phyloP scores from a whole-genome alignment of 2,888 invertebrate genomes.

The Xylocampa areola region DNA sequence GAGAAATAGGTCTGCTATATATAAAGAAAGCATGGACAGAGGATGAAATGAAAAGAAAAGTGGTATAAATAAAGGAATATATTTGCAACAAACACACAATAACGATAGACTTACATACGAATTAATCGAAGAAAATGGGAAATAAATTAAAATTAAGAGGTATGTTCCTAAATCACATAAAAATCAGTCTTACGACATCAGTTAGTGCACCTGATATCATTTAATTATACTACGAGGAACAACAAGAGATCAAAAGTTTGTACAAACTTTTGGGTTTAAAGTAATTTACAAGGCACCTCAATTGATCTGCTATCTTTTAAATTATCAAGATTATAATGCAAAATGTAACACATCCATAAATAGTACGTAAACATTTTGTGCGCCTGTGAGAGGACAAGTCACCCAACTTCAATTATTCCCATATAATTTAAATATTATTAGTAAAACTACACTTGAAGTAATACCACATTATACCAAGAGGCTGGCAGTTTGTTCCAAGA shows the following conservation, averaged over 20 bases:
- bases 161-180: constrained; percentile 76
- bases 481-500: constrained; percentile 13
- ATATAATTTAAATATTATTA: neutral
- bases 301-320: constrained; percentile 62
- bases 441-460: neutral
- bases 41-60: constrained; percentile 89
- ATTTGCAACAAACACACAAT: constrained; percentile 89
- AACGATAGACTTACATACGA: constrained; percentile 85
- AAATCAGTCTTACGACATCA: constrained; percentile 81
- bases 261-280: constrained; percentile 61
- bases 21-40: constrained; percentile 86
- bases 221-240: constrained; percentile 80
- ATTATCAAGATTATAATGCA: constrained; percentile 22
- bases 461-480: constrained; percentile 4
- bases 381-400: constrained; percentile 6
- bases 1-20: constrained; percentile 85
- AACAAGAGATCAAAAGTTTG: constrained; percentile 80
- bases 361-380: constrained; percentile 19
- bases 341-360: too few species aligned
- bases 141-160: constrained; percentile 80
- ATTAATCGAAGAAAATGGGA: constrained; percentile 71
- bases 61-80: constrained; percentile 89
- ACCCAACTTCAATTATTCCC: constrained; percentile 15
- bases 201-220: constrained; percentile 61
- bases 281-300: constrained; percentile 65